Conservation (phyloP, 2,113 vertebrate species). For the Seriola quinqueradiata region DNA sequence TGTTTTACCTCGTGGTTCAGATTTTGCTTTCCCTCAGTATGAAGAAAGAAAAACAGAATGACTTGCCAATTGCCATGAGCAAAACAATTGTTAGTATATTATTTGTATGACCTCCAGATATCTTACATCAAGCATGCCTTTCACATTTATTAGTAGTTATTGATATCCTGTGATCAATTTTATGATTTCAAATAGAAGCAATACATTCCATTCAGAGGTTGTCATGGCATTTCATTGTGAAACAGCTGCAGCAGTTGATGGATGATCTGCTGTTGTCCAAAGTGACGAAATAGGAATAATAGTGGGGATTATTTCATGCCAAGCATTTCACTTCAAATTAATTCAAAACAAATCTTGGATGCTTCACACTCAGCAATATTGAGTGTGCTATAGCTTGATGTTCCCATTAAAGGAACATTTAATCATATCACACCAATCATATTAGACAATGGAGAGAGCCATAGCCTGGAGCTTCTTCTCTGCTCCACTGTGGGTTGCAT, state of each 20-base stretch:
- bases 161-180: slow-evolving; percentile 41
- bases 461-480: slow-evolving; percentile 39
- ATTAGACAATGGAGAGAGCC: slow-evolving; percentile 34
- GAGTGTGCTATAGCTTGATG: slow-evolving; percentile 9
- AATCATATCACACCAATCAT: slow-evolving; percentile 43
- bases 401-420: slow-evolving; percentile 36
- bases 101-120: slow-evolving; percentile 28
- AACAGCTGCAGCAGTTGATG: slow-evolving; percentile 63
- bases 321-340: slow-evolving; percentile 31
- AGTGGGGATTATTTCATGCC: slow-evolving; percentile 13
- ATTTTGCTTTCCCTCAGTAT: slow-evolving; percentile 15
- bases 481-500: slow-evolving; percentile 53
- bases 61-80: slow-evolving; percentile 16
- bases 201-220: slow-evolving; percentile 45
- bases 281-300: slow-evolving; percentile 45
- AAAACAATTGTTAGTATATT: slow-evolving; percentile 19
- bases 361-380: slow-evolving; percentile 11
- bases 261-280: slow-evolving; percentile 36
- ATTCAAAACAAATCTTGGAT: slow-evolving; percentile 46
- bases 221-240: slow-evolving; percentile 39
- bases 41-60: neutral
- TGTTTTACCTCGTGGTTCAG: slow-evolving; percentile 28
- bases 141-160: slow-evolving; percentile 16
- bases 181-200: slow-evolving; percentile 30
- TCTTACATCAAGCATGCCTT: slow-evolving; percentile 22